A percentile compares a stretch with the other conserved stretches of the same genome.
phyloP scores from a whole-genome alignment of 2,113 vertebrate species.

The Oncorhynchus nerka region DNA sequence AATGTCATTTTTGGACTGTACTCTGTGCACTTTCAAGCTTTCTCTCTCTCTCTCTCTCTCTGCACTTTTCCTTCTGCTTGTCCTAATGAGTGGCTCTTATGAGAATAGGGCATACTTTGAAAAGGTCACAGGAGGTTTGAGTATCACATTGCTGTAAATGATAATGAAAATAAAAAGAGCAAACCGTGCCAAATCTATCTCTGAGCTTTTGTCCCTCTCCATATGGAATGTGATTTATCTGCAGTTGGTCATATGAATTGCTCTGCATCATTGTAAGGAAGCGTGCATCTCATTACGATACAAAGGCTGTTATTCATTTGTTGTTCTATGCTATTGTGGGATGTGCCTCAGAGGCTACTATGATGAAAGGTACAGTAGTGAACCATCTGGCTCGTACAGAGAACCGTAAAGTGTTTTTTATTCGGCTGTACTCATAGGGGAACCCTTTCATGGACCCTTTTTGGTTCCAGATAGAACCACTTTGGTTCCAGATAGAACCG shows the following conservation, averaged over 20 bases:
- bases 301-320: slow-evolving; percentile 34
- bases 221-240: slow-evolving; percentile 68
- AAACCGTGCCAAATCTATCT: slow-evolving; percentile 67
- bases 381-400: slow-evolving; percentile 48
- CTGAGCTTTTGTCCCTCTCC: slow-evolving; percentile 51
- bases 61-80: slow-evolving; percentile 61
- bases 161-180: slow-evolving; percentile 78
- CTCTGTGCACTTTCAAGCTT: no score
- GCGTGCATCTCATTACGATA: slow-evolving; percentile 53
- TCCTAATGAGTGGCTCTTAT: slow-evolving; percentile 74
- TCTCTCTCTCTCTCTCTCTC: not conserved
- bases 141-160: slow-evolving; percentile 70
- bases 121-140: slow-evolving; percentile 69
- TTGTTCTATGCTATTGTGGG: slow-evolving; percentile 26
- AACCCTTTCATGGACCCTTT: no score
- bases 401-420: no score
- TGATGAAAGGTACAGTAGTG: slow-evolving; percentile 55
- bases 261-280: slow-evolving; percentile 28
- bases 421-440: no score
- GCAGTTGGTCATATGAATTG: slow-evolving; percentile 45
- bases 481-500: no score
- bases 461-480: no score
- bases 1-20: not conserved
- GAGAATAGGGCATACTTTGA: slow-evolving; percentile 72
- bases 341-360: slow-evolving; percentile 25